Evolutionary conservation across 2,797 vertebrate species (phyloP).

Genomic region (Onychomys leucogaster): DNA sequence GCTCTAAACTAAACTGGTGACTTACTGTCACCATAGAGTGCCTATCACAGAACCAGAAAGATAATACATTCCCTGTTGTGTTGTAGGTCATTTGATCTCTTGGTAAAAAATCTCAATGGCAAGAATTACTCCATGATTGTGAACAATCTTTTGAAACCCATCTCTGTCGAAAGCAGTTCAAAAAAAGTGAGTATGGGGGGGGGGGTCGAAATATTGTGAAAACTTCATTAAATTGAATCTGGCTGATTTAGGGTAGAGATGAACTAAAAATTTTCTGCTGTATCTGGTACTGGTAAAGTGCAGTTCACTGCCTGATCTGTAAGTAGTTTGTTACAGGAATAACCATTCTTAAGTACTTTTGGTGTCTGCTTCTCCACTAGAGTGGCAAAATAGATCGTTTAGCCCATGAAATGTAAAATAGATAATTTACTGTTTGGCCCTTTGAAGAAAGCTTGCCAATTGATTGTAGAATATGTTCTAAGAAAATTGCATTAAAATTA

Average conservation of each 20-base stretch:
- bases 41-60: slow-evolving; percentile 9
- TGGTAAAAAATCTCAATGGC: slow-evolving; percentile 95
- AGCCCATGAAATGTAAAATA: neutral
- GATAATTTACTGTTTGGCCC: neutral
- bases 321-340: neutral
- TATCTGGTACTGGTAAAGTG: neutral
- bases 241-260: neutral
- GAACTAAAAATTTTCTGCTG: neutral
- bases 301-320: neutral
- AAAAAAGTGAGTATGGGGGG: slow-evolving; percentile 90
- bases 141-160: slow-evolving; percentile 94
- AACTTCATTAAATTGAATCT: neutral
- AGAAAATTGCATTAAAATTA: neutral
- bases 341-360: neutral
- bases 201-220: neutral
- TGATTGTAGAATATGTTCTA: slow-evolving; percentile 4
- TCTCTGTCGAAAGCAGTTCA: slow-evolving; percentile 93
- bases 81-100: slow-evolving; percentile 93
- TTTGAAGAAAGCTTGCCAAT: neutral
- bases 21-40: neutral
- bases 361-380: neutral
- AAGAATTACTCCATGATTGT: slow-evolving; percentile 97
- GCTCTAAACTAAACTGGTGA: neutral
- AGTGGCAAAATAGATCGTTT: neutral
- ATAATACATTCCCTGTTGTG: slow-evolving; percentile 19